Evolutionary conservation across 1,140 invertebrate species (phyloP).

Genomic region (Neomicropteryx cornuta): DNA sequence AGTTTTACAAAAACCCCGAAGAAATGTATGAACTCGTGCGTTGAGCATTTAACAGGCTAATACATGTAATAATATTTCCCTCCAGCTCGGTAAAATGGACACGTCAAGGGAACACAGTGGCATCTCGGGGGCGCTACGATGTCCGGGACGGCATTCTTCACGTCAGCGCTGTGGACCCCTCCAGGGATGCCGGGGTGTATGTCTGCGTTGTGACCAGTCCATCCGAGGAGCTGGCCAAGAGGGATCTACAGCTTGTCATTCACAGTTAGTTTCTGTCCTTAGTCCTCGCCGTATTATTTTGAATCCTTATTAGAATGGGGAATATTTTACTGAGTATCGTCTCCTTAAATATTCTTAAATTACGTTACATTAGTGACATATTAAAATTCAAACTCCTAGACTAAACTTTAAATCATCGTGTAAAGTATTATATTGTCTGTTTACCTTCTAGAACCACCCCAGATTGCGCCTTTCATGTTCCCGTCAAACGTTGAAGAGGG

Average conservation of each 20-base stretch:
- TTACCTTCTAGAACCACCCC: slow-evolving; percentile 48
- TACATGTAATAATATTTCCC: neutral
- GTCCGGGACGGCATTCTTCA: slow-evolving; percentile 47
- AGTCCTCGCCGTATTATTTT: slow-evolving; percentile 40
- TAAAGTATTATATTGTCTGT: slow-evolving; percentile 2
- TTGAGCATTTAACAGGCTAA: neutral
- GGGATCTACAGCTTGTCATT: slow-evolving; percentile 58
- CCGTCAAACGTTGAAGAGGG: slow-evolving; percentile 65
- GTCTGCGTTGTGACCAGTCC: slow-evolving; percentile 60
- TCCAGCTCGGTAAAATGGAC: slow-evolving; percentile 7
- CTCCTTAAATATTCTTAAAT: neutral
- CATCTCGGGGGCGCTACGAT: slow-evolving; percentile 3
- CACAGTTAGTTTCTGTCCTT: slow-evolving; percentile 62
- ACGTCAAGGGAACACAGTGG: slow-evolving; percentile 8
- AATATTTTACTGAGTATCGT: neutral
- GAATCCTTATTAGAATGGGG: neutral
- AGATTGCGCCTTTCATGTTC: slow-evolving; percentile 61
- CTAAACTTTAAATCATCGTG: neutral
- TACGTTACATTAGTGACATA: neutral
- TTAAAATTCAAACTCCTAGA: neutral
- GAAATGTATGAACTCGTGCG: too few relatives aligned
- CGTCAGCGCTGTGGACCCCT: slow-evolving; percentile 56
- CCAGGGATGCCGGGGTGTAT: slow-evolving; percentile 52
- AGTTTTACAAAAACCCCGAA: too few relatives aligned
- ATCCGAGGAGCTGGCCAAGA: slow-evolving; percentile 53